Evolutionary conservation across 2,888 invertebrate genomes (phyloP).

Genomic region (Calliscelio sp.): DNA sequence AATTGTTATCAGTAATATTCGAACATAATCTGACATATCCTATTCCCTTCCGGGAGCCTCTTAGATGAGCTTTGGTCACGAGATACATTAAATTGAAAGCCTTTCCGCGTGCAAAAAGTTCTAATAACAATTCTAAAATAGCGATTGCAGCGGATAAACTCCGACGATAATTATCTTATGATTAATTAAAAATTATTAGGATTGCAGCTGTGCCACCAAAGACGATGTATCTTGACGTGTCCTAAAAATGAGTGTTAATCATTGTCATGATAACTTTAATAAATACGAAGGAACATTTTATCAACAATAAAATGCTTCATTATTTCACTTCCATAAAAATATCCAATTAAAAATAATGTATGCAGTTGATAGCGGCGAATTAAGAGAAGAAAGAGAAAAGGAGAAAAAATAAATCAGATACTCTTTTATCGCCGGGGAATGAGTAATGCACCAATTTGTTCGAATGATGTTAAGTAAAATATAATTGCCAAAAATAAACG

Average conservation of each 20-base stretch:
- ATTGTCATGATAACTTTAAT: background rate
- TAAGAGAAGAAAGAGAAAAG: background rate
- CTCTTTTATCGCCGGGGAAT: background rate
- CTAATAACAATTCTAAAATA: constrained; percentile 30
- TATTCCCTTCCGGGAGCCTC: constrained; percentile 27
- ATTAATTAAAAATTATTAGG: constrained; percentile 27
- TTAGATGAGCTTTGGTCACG: constrained; percentile 47
- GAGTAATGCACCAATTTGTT: constrained; percentile 11
- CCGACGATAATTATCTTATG: constrained; percentile 14
- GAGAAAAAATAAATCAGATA: background rate
- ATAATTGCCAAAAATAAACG: constrained; percentile 17
- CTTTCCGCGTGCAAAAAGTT: constrained; percentile 33
- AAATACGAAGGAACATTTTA: background rate
- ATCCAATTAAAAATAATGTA: constrained; percentile 8
- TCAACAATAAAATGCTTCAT: constrained; percentile 10
- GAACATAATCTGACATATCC: constrained; percentile 18
- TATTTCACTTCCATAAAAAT: background rate
- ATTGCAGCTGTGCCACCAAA: background rate
- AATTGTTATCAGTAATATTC: constrained; percentile 24
- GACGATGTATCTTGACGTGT: background rate
- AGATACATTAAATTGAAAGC: constrained; percentile 35
- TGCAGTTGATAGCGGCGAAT: background rate
- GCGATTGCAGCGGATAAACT: constrained; percentile 34
- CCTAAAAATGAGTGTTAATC: background rate
- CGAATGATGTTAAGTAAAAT: constrained; percentile 4